Evolutionary conservation across 2,888 invertebrate species (phyloP).

Genomic region (Merodon equestris): DNA sequence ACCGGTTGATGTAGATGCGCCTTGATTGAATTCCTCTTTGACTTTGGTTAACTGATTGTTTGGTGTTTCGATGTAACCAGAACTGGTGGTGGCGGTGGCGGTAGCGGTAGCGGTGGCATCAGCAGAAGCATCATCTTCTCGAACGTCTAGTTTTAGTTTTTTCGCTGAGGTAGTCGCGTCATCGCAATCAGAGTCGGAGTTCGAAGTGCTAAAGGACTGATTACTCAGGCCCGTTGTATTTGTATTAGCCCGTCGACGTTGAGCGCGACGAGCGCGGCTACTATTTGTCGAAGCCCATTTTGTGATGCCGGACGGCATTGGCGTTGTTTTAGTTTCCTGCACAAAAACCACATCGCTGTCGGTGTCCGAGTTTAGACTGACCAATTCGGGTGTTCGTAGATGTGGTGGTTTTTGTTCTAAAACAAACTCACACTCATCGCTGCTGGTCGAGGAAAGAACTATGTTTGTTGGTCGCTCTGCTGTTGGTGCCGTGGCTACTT

Average conservation of each 20-base stretch:
- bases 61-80: constrained; percentile 2
- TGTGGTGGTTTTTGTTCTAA: constrained; percentile 78
- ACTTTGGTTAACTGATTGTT: constrained; percentile 43
- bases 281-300: constrained; percentile 64
- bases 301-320: constrained; percentile 30
- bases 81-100: background rate
- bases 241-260: constrained; percentile 41
- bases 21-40: constrained; percentile 73
- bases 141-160: constrained; percentile 30
- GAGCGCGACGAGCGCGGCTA: constrained; percentile 29
- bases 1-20: constrained; percentile 76
- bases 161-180: constrained; percentile 46
- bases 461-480: constrained; percentile 71
- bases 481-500: constrained; percentile 30
- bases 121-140: constrained; percentile 6
- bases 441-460: constrained; percentile 74
- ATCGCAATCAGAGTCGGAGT: constrained; percentile 38
- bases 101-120: constrained; percentile 16
- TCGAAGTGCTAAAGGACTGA: constrained; percentile 65
- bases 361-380: constrained; percentile 76
- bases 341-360: constrained; percentile 79
- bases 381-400: constrained; percentile 78
- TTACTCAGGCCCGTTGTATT: constrained; percentile 26
- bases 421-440: constrained; percentile 78
- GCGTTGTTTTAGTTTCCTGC: constrained; percentile 70